Percentiles rank a stretch among this genome's conserved stretches.
phyloP scores from a whole-genome alignment of 2,888 invertebrate species.

The Tanytarsus gracilentus region DNA sequence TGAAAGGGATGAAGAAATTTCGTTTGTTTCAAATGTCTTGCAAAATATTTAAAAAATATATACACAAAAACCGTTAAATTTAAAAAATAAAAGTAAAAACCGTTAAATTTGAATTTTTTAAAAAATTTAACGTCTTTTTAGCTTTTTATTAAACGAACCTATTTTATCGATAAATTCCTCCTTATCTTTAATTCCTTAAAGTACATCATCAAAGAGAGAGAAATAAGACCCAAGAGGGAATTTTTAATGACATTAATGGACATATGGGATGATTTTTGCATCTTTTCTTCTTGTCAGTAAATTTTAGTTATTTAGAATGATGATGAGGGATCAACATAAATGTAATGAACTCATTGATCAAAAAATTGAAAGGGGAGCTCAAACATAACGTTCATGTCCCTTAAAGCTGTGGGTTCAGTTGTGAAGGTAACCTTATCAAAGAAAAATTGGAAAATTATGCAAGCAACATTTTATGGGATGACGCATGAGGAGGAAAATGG shows the following conservation, averaged over 20 bases:
- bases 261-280: neutral
- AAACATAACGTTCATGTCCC: too few species aligned
- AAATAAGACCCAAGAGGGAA: neutral
- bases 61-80: too few species aligned
- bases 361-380: neutral
- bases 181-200: neutral
- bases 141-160: neutral
- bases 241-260: constrained; percentile 19
- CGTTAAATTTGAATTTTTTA: too few species aligned
- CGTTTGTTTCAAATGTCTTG: constrained; percentile 15
- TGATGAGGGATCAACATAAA: constrained; percentile 4
- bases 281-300: neutral
- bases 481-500: neutral
- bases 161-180: neutral
- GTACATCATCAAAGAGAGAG: constrained; percentile 1
- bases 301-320: neutral
- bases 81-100: too few species aligned
- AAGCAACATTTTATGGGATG: neutral
- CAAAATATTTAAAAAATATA: too few species aligned
- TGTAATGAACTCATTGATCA: constrained; percentile 10
- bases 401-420: too few species aligned
- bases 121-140: too few species aligned
- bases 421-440: neutral
- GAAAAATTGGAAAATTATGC: constrained; percentile 9
- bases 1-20: neutral